phyloP scores from a whole-genome alignment of 2,113 vertebrate species.

The Melanostigma gelatinosum region DNA sequence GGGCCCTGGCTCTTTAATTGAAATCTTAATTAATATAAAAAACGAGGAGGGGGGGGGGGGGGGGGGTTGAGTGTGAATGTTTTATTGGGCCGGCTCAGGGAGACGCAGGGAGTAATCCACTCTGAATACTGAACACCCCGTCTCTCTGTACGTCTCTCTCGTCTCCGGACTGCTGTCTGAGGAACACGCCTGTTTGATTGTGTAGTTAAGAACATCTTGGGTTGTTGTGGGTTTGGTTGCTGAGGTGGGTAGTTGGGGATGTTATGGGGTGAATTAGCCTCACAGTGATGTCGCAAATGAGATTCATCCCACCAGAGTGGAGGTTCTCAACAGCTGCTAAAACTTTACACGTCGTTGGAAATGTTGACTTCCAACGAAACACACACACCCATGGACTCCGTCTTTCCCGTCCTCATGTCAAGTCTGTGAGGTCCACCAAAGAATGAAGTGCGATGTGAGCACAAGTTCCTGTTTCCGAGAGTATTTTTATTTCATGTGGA shows the following conservation, averaged over 20 bases:
- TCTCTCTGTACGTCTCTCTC: background rate
- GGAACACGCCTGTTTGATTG: background rate
- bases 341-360: background rate
- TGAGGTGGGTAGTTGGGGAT: background rate
- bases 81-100: conserved; percentile 45
- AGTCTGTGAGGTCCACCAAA: background rate
- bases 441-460: background rate
- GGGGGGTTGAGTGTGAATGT: background rate
- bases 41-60: background rate
- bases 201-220: background rate
- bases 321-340: background rate
- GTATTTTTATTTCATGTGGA: background rate
- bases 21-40: conserved; percentile 70
- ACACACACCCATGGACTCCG: background rate
- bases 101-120: conserved; percentile 16
- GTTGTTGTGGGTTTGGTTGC: background rate
- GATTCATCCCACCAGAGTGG: background rate
- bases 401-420: background rate
- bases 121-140: conserved; percentile 37
- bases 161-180: background rate
- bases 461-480: background rate
- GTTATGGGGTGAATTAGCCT: background rate
- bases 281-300: conserved; percentile 9
- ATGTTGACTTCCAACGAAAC: no score
- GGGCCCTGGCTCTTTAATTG: conserved; percentile 60